phyloP scores from a whole-genome alignment of 2,113 vertebrate genomes.

The Megatriorchis doriae region DNA sequence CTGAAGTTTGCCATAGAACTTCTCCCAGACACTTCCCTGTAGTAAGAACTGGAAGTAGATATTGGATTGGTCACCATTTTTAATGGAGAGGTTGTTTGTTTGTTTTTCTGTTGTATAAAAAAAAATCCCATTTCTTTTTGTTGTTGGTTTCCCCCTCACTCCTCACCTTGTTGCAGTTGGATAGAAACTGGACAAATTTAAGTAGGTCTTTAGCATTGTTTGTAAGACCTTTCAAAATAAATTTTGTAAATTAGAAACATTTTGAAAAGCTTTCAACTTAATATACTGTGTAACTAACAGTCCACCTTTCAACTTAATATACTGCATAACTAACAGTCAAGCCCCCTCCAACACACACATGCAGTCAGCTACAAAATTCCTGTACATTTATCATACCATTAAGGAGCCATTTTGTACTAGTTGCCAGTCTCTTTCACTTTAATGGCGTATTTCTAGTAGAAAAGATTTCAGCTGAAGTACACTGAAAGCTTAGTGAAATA shows the following conservation, averaged over 20 bases:
- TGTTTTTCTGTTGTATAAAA: not conserved
- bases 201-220: not conserved
- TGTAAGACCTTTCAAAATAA: not conserved
- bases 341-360: not conserved
- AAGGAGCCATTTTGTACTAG: not conserved
- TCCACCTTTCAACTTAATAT: not conserved
- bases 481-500: not conserved
- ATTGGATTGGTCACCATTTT: not conserved
- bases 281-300: not conserved
- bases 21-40: not conserved
- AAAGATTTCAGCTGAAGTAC: not conserved
- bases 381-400: not conserved
- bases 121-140: not conserved
- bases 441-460: not conserved
- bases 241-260: not conserved
- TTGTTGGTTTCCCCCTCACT: accelerated
- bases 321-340: not conserved
- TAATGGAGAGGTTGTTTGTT: accelerated
- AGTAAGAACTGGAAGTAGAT: not conserved
- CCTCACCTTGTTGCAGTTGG: accelerated
- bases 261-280: not conserved
- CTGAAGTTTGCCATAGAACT: not conserved
- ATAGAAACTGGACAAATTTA: not conserved
- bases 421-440: not conserved
- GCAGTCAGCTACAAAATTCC: not conserved